Base-by-base conservation (phyloP, 2,888 invertebrate genomes). In the Lasioglossum malachurum region DNA sequence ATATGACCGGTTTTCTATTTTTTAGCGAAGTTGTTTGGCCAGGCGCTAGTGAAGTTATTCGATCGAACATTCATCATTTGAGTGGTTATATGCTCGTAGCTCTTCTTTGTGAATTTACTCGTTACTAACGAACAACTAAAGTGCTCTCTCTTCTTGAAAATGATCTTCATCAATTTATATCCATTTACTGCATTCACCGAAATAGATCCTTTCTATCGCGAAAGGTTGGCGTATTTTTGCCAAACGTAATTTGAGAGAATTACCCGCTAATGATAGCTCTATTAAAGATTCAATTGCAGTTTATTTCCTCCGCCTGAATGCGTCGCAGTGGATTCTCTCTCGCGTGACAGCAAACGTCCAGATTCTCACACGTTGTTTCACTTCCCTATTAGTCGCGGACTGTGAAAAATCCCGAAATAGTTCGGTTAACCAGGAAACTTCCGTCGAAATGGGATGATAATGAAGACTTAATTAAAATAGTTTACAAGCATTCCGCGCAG, bases 381-480 rank as follows among this genome's bases (percentile, higher is more conserved):
- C 44, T 74, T 73, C 19, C 53, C 46, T 67, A 44, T 31, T 69
- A 44, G 49, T 53, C 35, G 38, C 19, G n/a, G 49, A 41, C 12
- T 41, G 67, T 41, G 83, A 83, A 86, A 86, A 88, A 89, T 86
- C 78, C 46, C 75, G 53, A 49, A 78, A 83, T 80, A 79, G 77
- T 87, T 82, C 19, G 67, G 53, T 72, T 75, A 78, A 74, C 80
- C 67, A 46, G 14, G 27, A 80, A 78, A 82, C 76, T 75, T 83
- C 44, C 67, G n/a, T 4, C 69, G 35, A 19, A 72, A 60, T 44
- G 67, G 73, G 64, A 31, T 67, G 83, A 81, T 84, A 83, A 77
- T 82, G 83, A 76, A 76, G 75, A 80, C 81, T 90, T 93, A 93
- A 93, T 93, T 92, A 93, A 93, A 93, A 93, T 91, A 93, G 92